Evolutionary conservation across 2,888 invertebrate species (phyloP).

Genomic region (Homarus gammarus): DNA sequence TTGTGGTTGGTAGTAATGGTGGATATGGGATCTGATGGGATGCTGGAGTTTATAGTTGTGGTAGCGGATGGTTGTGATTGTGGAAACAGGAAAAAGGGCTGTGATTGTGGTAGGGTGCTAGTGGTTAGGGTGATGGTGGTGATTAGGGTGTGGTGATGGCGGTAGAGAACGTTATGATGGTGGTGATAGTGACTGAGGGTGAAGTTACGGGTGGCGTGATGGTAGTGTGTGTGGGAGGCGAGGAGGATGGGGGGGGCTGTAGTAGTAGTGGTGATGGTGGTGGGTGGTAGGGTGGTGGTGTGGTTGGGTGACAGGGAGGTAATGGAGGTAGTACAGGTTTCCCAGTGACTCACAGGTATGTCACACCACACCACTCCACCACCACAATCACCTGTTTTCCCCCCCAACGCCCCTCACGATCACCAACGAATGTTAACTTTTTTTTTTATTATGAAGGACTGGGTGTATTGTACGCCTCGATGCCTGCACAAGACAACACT

Average conservation of each 20-base stretch:
- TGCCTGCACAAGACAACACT: neutral
- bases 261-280: neutral
- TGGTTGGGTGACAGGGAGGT: neutral
- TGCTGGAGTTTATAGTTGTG: neutral
- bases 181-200: neutral
- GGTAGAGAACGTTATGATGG: neutral
- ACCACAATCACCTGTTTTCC: neutral
- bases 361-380: neutral
- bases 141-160: slow-evolving; percentile 6
- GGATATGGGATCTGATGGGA: too few relatives aligned
- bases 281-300: neutral
- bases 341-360: neutral
- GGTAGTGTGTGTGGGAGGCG: too few relatives aligned
- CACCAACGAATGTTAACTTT: neutral
- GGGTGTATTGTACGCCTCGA: neutral
- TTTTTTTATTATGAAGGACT: too few relatives aligned
- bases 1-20: neutral
- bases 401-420: neutral
- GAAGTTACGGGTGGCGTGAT: neutral
- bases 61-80: neutral
- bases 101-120: neutral
- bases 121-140: neutral
- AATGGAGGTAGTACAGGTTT: neutral
- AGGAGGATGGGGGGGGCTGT: neutral
- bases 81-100: neutral